A percentile compares a stretch with the other conserved stretches of the same genome.
Evolutionary conservation across 2,113 vertebrate genomes (phyloP).

Genomic region (Ascaphus truei): DNA sequence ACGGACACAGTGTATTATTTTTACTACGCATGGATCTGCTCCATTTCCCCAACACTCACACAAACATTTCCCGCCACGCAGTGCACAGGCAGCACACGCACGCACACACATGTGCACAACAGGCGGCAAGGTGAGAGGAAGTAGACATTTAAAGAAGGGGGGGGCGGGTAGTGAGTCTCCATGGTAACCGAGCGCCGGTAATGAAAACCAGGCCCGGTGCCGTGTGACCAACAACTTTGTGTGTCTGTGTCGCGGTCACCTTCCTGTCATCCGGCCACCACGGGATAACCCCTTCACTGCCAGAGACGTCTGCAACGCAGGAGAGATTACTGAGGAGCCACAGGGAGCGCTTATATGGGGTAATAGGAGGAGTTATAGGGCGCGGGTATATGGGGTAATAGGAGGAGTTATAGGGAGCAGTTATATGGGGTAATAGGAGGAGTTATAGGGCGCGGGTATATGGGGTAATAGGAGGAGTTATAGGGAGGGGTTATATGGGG

Average conservation of each 20-base stretch:
- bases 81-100: too few species aligned
- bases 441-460: not conserved
- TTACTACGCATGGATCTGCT: too few species aligned
- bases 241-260: not conserved
- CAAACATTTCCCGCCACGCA: slow-evolving; percentile 13
- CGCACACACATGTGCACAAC: not conserved
- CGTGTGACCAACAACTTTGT: not conserved
- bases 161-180: not conserved
- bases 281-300: not conserved
- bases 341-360: not conserved
- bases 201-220: not conserved
- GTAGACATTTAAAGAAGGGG: not conserved
- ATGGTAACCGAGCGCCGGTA: not conserved
- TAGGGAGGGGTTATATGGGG: not conserved
- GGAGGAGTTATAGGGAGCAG: not conserved
- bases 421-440: not conserved
- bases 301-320: not conserved
- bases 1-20: too few species aligned
- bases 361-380: not conserved
- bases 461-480: not conserved
- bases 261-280: not conserved
- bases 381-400: too few species aligned
- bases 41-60: not conserved
- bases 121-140: not conserved
- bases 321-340: not conserved